Base-by-base conservation (phyloP, 2,888 invertebrate genomes). In the Anthrax anthrax region DNA sequence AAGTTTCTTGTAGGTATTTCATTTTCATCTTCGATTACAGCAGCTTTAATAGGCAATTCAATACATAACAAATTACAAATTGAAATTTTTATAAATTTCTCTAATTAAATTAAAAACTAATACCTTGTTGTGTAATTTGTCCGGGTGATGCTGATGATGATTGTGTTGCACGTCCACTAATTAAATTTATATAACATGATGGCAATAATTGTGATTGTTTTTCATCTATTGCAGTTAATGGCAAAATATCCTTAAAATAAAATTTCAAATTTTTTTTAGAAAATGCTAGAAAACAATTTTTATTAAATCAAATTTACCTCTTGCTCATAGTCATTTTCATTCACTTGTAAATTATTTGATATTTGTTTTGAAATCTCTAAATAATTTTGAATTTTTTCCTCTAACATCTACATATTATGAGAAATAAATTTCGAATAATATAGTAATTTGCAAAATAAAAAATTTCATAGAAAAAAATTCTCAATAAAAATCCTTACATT, bases 1-100 rank as follows among this genome's bases (percentile, higher is more conserved):
- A 77, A 80, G 51, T 78, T 80, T 42, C 88, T 73, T 0, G 87
- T 84, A 1, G 88, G 87, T 39, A 88, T 81, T 59, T 88, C 88
- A 52, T 84, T 86, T 58, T 87, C 87, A 51, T 87, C 87, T 49
- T 87, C 87, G 0, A 84, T 79, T 4, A 73, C 76, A 72, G 58
- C 62, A 59, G 50, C 23, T 43, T 41, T 44, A 36, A 46, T 29
- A n/a, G n/a, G n/a, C n/a, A n/a, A n/a, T n/a, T n/a, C n/a, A n/a
- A n/a, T n/a, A n/a, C n/a, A n/a, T n/a, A n/a, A n/a, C n/a, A n/a
- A n/a, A n/a, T n/a, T n/a, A n/a, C n/a, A n/a, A n/a, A n/a, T n/a
- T n/a, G n/a, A n/a, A n/a, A n/a, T n/a, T n/a, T n/a, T 18, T 27
- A 16, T 16, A 17, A 37, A n/a, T 18, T 18, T 17, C 18, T 13